phyloP scores from a whole-genome alignment of 2,113 vertebrate species.

The Toxotes jaculatrix region DNA sequence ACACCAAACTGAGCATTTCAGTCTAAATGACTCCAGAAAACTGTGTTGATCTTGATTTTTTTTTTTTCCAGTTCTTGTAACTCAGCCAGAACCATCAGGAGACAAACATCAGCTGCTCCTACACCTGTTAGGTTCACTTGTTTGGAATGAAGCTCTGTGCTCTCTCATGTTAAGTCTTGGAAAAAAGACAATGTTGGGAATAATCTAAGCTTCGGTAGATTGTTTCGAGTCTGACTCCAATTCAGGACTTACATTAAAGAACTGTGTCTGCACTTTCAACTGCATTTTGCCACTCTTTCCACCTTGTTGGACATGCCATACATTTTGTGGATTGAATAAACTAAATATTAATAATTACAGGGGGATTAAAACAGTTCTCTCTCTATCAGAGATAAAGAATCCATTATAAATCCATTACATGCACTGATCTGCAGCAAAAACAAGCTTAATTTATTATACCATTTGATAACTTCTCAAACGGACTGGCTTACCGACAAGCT shows the following conservation, averaged over 20 bases:
- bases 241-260: slow-evolving; percentile 6
- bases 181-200: not conserved
- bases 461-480: not conserved
- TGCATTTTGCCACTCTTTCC: not conserved
- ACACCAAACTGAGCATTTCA: too few relatives aligned
- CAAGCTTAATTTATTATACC: not conserved
- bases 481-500: not conserved
- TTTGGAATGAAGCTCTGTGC: not conserved
- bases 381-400: not conserved
- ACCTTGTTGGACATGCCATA: not conserved
- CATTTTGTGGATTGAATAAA: not conserved
- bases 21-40: too few relatives aligned
- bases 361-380: not conserved
- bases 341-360: not conserved
- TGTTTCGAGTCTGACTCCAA: not conserved
- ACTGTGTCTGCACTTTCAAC: not conserved
- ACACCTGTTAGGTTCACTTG: not conserved
- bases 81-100: not conserved
- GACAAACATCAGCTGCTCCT: not conserved
- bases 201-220: not conserved
- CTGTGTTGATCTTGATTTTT: not conserved
- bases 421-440: not conserved
- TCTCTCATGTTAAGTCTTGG: not conserved
- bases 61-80: not conserved
- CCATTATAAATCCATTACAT: not conserved